These are phyloP conservation scores for Scomber scombrus DNA, from an alignment of 2,113 vertebrate species.

Conservation along the genomic window DNA sequence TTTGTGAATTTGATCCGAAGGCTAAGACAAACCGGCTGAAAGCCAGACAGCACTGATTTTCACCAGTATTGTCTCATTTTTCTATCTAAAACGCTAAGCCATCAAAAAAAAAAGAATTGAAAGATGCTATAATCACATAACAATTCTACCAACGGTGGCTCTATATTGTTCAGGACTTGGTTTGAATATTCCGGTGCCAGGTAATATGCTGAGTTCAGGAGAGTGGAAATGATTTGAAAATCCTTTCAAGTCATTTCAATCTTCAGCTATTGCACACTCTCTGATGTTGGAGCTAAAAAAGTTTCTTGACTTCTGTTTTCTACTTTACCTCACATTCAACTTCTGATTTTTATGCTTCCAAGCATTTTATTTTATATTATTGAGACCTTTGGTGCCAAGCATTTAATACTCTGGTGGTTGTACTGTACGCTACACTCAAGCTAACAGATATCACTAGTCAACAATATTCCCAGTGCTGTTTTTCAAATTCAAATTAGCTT, in stretches of 20 bases:
- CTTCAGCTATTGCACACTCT: not conserved
- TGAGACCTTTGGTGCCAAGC: not conserved
- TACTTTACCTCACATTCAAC: not conserved
- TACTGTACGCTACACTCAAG: not conserved
- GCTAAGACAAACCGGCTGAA: too few species aligned
- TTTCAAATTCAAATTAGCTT: not conserved
- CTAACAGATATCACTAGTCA: not conserved
- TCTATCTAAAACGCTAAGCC: too few species aligned
- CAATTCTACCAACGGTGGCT: too few species aligned
- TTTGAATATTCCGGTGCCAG: not conserved
- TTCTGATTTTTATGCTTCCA: not conserved
- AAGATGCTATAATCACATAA: too few species aligned
- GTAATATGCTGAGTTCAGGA: slow-evolving; percentile 3
- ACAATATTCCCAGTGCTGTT: not conserved
- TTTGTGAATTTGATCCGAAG: too few species aligned
- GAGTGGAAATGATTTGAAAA: not conserved
- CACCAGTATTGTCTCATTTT: too few species aligned
- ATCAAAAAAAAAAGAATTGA: too few species aligned
- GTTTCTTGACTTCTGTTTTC: not conserved
- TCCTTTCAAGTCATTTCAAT: not conserved
- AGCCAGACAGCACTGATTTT: too few species aligned
- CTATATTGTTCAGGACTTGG: too few species aligned
- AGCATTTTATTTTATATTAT: slow-evolving; percentile 12
- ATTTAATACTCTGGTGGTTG: not conserved
- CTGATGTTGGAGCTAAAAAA: not conserved